Conservation (phyloP, 2,797 vertebrate species). For the Tokudaia muenninki region DNA sequence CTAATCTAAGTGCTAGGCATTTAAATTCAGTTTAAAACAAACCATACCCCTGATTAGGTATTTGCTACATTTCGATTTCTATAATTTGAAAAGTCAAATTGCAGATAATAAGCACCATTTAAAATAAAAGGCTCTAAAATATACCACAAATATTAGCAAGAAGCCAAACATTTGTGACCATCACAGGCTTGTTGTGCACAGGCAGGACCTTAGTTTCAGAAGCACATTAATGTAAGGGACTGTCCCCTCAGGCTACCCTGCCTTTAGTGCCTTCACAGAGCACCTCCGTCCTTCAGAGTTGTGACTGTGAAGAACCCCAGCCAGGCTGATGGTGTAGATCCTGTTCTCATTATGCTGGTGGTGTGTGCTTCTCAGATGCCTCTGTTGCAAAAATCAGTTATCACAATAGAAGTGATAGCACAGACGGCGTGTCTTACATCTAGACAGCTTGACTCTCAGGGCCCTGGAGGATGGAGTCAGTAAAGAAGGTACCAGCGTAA, state of each 20-base stretch:
- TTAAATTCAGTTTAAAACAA: conserved; percentile 73
- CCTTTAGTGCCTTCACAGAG: neutral
- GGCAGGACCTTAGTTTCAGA: neutral
- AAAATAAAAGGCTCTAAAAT: conserved; percentile 67
- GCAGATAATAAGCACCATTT: conserved; percentile 68
- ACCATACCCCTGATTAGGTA: conserved; percentile 63
- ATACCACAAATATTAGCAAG: conserved; percentile 9
- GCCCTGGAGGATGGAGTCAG: neutral
- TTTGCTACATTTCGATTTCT: conserved; percentile 73
- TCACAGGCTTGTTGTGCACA: neutral
- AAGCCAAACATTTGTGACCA: neutral
- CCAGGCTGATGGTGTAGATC: neutral
- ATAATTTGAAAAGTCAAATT: conserved; percentile 73
- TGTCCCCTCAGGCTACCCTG: neutral
- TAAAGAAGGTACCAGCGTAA: no score
- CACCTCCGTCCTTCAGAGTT: neutral
- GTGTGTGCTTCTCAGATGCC: neutral
- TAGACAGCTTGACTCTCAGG: neutral
- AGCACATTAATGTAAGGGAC: neutral
- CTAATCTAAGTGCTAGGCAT: conserved; percentile 51
- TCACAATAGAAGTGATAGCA: neutral
- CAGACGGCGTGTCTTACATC: neutral
- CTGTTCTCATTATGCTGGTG: neutral
- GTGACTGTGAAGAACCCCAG: neutral
- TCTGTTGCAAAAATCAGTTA: neutral